phyloP scores from a whole-genome alignment of 2,113 vertebrate species.

The Motacilla alba region DNA sequence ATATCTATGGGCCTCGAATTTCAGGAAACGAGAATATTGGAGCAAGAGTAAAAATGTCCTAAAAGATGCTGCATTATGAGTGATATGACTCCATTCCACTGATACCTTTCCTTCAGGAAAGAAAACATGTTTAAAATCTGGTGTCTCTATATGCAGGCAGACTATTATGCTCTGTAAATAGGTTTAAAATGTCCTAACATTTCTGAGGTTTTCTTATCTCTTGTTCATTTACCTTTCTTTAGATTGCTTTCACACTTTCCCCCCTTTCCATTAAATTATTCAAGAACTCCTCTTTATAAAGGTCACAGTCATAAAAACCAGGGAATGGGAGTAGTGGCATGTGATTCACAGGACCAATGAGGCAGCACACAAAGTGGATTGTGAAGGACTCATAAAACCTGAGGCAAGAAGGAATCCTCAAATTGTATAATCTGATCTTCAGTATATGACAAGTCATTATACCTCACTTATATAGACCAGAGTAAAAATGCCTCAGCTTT shows the following conservation, averaged over 20 bases:
- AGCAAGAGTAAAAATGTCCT: not conserved
- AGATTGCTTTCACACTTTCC: constrained; percentile 43
- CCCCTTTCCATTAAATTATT: constrained; percentile 46
- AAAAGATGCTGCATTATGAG: not conserved
- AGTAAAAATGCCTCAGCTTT: not conserved
- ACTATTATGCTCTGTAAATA: constrained; percentile 40
- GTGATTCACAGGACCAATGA: constrained; percentile 24
- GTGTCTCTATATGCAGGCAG: not conserved
- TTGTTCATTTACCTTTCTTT: constrained; percentile 21
- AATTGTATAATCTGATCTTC: not conserved
- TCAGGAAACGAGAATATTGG: not conserved
- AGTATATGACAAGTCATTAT: not conserved
- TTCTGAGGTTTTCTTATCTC: constrained; percentile 32
- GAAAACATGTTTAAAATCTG: not conserved
- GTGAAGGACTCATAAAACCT: not conserved
- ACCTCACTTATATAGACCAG: not conserved
- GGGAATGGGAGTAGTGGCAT: not conserved
- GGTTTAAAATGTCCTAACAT: constrained; percentile 43
- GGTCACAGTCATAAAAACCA: constrained; percentile 27
- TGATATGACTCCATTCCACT: not conserved
- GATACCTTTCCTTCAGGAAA: not conserved
- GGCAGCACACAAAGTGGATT: not conserved
- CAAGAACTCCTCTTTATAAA: constrained; percentile 41
- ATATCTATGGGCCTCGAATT: not conserved
- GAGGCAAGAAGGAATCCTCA: not conserved